Conservation (phyloP, 2,113 vertebrate species). For the Pristiophorus japonicus region DNA sequence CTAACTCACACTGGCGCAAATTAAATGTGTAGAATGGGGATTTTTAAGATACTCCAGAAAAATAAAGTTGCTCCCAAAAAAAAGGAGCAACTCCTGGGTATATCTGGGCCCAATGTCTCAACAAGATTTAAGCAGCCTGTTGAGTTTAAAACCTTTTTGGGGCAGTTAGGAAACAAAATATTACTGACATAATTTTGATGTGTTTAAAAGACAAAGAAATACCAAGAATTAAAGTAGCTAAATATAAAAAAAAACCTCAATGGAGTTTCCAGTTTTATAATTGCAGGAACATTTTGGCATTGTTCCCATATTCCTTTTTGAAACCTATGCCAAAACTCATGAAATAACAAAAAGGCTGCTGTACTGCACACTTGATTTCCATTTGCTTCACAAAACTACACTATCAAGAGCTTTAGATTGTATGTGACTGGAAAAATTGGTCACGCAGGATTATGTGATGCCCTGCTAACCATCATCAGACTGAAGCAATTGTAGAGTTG, state of each 20-base stretch:
- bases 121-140: conserved; percentile 42
- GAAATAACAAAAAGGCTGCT: conserved; percentile 46
- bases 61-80: too few relatives aligned
- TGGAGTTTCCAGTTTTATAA: conserved; percentile 57
- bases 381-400: conserved; percentile 43
- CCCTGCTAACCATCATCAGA: conserved; percentile 11
- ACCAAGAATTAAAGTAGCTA: conserved; percentile 49
- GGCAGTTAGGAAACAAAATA: conserved; percentile 36
- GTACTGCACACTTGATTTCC: conserved; percentile 50
- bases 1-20: too few relatives aligned
- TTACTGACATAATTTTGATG: not conserved
- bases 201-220: conserved; percentile 46
- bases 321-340: conserved; percentile 49
- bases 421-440: conserved; percentile 23
- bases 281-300: conserved; percentile 48
- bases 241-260: conserved; percentile 47
- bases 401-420: not conserved
- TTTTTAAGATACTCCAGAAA: too few relatives aligned
- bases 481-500: not conserved
- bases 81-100: too few relatives aligned
- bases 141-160: conserved; percentile 40
- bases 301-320: conserved; percentile 48
- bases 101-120: not conserved
- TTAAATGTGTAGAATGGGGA: too few relatives aligned
- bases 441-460: not conserved